Percentiles rank a stretch among this genome's conserved stretches.
Conservation (phyloP, 2,113 vertebrate genomes). For the Polypterus senegalus region DNA sequence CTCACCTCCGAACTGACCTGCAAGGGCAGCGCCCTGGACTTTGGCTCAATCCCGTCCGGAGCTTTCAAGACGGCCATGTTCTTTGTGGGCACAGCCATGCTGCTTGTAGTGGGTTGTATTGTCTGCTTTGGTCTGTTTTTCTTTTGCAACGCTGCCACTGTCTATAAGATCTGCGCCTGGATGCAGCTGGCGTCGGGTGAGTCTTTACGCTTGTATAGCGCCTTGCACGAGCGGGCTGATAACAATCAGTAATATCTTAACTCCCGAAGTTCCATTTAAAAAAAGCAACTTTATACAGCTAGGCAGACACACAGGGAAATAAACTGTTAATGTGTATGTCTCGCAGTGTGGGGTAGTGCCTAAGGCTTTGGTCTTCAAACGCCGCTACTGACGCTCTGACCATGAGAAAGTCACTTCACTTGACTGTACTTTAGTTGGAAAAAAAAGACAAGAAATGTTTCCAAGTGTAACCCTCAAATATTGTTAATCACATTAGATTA, state of each 20-base stretch:
- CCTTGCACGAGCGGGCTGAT: no score
- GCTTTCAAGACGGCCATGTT: constrained; percentile 97
- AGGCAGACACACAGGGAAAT: no score
- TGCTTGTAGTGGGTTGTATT: constrained; percentile 85
- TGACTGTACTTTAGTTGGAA: no score
- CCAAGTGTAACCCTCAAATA: constrained; percentile 5
- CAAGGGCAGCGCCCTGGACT: constrained; percentile 88
- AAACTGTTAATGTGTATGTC: no score
- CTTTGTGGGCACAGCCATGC: constrained; percentile 85
- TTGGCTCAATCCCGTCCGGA: constrained; percentile 85
- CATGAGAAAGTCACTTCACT: no score
- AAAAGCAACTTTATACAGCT: no score
- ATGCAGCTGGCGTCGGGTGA: constrained; percentile 93
- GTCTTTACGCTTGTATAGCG: constrained; percentile 6
- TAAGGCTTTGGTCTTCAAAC: no score
- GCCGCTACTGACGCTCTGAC: no score
- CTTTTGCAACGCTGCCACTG: constrained; percentile 87
- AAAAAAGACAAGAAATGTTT: not conserved
- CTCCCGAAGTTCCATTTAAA: no score
- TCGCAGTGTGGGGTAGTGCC: no score
- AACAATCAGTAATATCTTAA: no score
- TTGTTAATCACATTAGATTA: no score
- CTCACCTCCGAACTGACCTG: constrained; percentile 88
- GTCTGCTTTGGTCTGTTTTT: constrained; percentile 92
- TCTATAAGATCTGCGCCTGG: constrained; percentile 96